Percentiles rank a stretch among this genome's conserved stretches.
phyloP scores from a whole-genome alignment of 2,113 vertebrate genomes.

The Crotalus viridis region DNA sequence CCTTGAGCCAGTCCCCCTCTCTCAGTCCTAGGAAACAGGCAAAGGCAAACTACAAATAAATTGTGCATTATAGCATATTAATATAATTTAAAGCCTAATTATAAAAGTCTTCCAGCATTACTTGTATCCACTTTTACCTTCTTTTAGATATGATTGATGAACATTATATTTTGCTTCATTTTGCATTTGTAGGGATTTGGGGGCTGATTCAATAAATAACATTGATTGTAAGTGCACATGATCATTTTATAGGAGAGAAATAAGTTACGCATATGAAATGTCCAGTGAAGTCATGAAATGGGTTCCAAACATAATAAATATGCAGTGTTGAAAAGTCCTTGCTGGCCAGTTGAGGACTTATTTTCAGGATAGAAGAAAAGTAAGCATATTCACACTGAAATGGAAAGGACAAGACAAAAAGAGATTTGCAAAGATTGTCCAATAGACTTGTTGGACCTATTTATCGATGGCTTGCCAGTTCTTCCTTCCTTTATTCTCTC shows the following conservation, averaged over 20 bases:
- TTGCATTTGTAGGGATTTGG: background rate
- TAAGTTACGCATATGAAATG: background rate
- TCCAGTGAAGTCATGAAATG: background rate
- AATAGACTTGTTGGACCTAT: background rate
- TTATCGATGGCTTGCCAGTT: background rate
- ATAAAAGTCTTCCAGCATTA: background rate
- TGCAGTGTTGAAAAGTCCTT: background rate
- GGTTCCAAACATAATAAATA: background rate
- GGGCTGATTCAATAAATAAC: background rate
- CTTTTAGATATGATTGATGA: background rate
- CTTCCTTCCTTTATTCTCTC: background rate
- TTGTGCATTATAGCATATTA: background rate
- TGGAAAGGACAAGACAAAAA: background rate
- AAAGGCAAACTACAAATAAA: no score
- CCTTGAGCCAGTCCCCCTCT: background rate
- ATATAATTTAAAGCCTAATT: background rate
- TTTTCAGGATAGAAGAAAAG: background rate
- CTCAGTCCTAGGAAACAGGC: background rate
- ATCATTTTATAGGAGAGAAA: background rate
- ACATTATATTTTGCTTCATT: background rate
- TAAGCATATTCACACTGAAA: background rate
- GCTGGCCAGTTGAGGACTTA: background rate
- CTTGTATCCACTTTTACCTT: background rate
- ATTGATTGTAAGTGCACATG: background rate
- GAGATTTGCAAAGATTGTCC: background rate